These are phyloP conservation scores for Lagenorhynchus albirostris DNA, from an alignment of 2,113 vertebrate genomes.

Conservation along the genomic window DNA sequence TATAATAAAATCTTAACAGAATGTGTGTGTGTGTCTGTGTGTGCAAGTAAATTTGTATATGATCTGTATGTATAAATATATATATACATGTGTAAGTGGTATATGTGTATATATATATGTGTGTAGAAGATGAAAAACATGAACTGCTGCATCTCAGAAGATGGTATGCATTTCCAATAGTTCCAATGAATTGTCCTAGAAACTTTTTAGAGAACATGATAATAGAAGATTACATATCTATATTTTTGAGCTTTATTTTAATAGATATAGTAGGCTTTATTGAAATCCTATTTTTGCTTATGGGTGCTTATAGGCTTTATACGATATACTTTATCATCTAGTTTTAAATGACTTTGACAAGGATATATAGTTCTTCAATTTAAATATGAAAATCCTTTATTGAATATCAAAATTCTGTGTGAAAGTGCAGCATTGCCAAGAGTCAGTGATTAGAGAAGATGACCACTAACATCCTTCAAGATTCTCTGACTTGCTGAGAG, in stretches of 20 bases:
- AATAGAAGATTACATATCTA: neutral
- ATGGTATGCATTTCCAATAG: neutral
- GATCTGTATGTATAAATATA: neutral
- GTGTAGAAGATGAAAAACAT: neutral
- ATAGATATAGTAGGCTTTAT: neutral
- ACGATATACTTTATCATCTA: neutral
- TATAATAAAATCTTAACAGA: neutral
- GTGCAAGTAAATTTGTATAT: neutral
- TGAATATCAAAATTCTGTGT: neutral
- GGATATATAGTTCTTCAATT: neutral
- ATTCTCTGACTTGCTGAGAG: neutral
- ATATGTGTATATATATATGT: neutral
- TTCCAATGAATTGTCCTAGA: neutral
- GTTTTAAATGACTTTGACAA: neutral
- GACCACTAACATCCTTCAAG: neutral
- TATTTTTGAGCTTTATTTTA: neutral
- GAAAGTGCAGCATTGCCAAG: neutral
- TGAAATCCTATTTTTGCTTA: neutral
- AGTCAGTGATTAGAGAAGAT: neutral
- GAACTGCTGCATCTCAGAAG: neutral
- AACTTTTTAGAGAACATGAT: neutral
- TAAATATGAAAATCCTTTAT: neutral
- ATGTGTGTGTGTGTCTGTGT: neutral
- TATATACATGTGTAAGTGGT: neutral
- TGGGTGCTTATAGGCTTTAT: neutral